These are phyloP conservation scores for Cairina moschata DNA, from an alignment of 2,113 vertebrate species.

Conservation along the genomic window DNA sequence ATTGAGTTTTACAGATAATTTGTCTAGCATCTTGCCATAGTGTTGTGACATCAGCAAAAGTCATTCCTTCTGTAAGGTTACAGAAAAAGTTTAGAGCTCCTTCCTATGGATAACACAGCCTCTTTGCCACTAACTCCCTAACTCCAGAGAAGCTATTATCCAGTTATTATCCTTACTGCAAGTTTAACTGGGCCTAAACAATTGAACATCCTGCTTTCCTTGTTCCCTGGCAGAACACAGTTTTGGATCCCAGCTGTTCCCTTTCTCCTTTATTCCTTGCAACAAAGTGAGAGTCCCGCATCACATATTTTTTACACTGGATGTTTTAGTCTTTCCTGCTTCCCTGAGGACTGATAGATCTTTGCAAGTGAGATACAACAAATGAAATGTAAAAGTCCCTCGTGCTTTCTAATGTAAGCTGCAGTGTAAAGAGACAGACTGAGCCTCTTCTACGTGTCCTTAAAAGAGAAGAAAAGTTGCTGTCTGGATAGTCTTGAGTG, in stretches of 20 bases:
- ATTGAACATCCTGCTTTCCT: neutral
- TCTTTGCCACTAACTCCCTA: neutral
- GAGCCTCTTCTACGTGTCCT: neutral
- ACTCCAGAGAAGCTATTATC: neutral
- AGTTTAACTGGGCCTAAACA: neutral
- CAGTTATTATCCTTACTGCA: neutral
- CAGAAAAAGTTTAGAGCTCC: neutral
- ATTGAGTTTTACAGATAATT: neutral
- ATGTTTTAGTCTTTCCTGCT: neutral
- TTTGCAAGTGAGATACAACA: neutral
- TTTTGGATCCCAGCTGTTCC: neutral
- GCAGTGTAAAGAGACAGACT: neutral
- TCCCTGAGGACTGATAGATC: neutral
- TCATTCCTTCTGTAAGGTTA: neutral
- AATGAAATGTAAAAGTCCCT: rapidly evolving
- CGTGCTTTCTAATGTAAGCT: neutral
- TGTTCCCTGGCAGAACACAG: neutral
- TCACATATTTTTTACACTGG: neutral
- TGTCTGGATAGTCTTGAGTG: no score
- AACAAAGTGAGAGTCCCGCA: neutral
- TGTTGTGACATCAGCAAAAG: rapidly evolving
- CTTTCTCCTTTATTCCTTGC: neutral
- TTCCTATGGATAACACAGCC: neutral
- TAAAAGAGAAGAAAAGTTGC: neutral
- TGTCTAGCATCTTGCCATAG: rapidly evolving